Conservation (phyloP, 2,888 invertebrate species). For the Prosapia bicincta region DNA sequence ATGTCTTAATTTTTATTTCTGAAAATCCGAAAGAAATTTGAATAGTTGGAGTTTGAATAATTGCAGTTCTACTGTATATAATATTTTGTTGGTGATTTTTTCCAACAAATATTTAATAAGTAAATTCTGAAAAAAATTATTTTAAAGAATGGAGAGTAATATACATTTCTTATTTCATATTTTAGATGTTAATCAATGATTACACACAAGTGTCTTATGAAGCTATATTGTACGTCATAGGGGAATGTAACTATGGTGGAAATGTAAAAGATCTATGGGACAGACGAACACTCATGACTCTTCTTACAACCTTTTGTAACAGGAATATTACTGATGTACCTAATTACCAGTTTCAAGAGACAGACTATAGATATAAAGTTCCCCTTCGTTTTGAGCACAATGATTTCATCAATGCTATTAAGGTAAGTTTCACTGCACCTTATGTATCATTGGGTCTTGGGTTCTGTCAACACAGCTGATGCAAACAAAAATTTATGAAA, state of each 20-base stretch:
- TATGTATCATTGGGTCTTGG: background rate
- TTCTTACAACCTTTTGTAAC: constrained; percentile 72
- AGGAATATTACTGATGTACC: constrained; percentile 59
- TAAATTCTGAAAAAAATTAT: too few species aligned
- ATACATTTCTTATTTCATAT: too few species aligned
- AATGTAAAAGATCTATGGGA: constrained; percentile 86
- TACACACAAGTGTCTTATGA: constrained; percentile 76
- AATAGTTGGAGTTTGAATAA: too few species aligned
- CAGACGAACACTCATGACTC: constrained; percentile 69
- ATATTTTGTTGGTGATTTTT: too few species aligned
- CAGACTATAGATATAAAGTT: constrained; percentile 60
- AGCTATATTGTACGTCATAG: constrained; percentile 80
- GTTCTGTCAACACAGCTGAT: background rate
- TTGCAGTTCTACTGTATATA: too few species aligned
- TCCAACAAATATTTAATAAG: too few species aligned
- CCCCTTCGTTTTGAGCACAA: constrained; percentile 68
- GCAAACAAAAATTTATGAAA: background rate
- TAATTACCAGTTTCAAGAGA: constrained; percentile 59
- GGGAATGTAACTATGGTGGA: constrained; percentile 90
- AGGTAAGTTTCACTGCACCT: constrained; percentile 62
- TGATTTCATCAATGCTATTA: constrained; percentile 71
- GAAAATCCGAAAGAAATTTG: too few species aligned
- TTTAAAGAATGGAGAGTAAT: too few species aligned
- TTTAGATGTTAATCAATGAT: constrained; percentile 74
- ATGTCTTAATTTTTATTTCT: too few species aligned